Percentiles rank a stretch among this genome's conserved stretches.
These are phyloP conservation scores for Phorcus lineatus DNA, from an alignment of 2,888 invertebrate genomes.

Conservation along the genomic window DNA sequence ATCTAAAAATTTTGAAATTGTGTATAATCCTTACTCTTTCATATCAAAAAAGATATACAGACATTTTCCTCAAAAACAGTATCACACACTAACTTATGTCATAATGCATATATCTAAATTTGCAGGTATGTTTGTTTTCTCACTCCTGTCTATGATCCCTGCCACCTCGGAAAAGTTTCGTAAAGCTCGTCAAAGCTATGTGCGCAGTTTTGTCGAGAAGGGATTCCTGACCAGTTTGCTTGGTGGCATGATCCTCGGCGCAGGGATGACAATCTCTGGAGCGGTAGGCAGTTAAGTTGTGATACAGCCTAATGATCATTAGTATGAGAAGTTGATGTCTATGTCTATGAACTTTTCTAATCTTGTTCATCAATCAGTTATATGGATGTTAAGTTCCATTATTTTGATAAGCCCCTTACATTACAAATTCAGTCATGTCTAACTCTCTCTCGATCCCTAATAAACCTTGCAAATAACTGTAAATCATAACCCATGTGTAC, in stretches of 20 bases:
- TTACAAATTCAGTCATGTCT: too few relatives aligned
- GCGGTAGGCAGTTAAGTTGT: slow-evolving; percentile 38
- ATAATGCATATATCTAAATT: not conserved
- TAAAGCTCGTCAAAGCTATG: slow-evolving; percentile 31
- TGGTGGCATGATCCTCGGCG: slow-evolving; percentile 48
- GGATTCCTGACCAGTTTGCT: slow-evolving; percentile 37
- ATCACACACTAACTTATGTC: not conserved
- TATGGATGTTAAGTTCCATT: too few relatives aligned
- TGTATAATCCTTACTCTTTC: too few relatives aligned
- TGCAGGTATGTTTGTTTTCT: slow-evolving; percentile 48
- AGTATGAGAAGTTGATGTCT: too few relatives aligned
- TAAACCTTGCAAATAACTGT: too few relatives aligned
- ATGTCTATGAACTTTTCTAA: too few relatives aligned
- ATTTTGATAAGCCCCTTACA: too few relatives aligned
- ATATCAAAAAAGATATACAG: not conserved
- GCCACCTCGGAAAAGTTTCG: slow-evolving; percentile 32
- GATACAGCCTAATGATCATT: too few relatives aligned
- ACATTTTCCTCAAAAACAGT: not conserved
- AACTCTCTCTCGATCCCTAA: too few relatives aligned
- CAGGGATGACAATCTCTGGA: slow-evolving; percentile 53
- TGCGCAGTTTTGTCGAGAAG: slow-evolving; percentile 36
- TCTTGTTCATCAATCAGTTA: too few relatives aligned
- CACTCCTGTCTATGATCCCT: slow-evolving; percentile 48
- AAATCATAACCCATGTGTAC: too few relatives aligned
- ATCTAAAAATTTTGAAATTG: too few relatives aligned